Evolutionary conservation across 2,113 vertebrate genomes (phyloP), one percentile per base, ranked within the genome.

Genomic region (Delphinapterus leucas): DNA sequence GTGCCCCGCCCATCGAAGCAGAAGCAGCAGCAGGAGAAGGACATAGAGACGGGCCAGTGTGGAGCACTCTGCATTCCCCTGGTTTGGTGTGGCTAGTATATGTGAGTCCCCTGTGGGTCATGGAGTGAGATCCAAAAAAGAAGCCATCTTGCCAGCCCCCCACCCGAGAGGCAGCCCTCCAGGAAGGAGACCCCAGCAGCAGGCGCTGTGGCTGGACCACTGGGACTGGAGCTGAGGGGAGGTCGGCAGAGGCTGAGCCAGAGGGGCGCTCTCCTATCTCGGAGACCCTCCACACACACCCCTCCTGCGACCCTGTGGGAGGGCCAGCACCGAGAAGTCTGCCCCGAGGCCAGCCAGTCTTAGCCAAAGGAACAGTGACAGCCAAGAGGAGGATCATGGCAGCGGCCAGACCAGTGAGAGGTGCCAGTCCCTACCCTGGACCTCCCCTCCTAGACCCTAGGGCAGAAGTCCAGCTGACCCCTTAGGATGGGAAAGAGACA

Each of bases 401-500:
- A 2, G n/a, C 2, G 8, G 41, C 49, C 15, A 53, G 60, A 49
- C 11, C 23, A 60, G 8, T 26, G 20, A 53, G 33, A 63, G n/a
- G 55, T 12, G 7, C 44, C 23, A n/a, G 33, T 21, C 44, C 44
- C n/a, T 36, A 28, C 38, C 70, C 33, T 8, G 15, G 26, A 38
- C 33, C 28, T 33, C 38, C 18, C 18, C 8, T 11, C 31, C 38
- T 3, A 36, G 71, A 41, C 23, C n/a, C 18, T 17, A 0, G 3
- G 23, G 17, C 28, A 26, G 23, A 36, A 26, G 25, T 18, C 53
- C 3, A 8, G 10, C 80, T 55, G 44, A 58, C 60, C 58, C 25
- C 10, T 0, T 0, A 10, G 60, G 25, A 21, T 1, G 0, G 31
- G 53, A 84, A 44, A 55, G 60, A n/a, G 26, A 41, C 15, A 21